Conservation (phyloP, 2,113 vertebrate genomes). For the Eleginops maclovinus region DNA sequence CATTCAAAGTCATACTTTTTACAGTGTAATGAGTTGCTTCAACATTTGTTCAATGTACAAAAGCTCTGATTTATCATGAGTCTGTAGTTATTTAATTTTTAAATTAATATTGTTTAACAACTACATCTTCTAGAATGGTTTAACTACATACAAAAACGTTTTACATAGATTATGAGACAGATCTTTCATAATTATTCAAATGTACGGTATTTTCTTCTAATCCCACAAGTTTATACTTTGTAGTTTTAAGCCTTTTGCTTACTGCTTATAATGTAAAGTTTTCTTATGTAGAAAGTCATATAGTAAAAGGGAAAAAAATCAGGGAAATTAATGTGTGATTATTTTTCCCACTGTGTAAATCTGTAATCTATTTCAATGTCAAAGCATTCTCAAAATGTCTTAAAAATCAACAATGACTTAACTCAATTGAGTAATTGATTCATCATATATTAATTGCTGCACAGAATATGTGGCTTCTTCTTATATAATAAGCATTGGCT, state of each 20-base stretch:
- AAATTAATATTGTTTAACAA: no score
- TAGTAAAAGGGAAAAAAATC: background rate
- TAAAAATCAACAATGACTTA: background rate
- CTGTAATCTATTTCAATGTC: background rate
- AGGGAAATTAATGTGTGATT: background rate
- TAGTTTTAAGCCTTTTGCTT: no score
- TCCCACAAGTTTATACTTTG: no score
- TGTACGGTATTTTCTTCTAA: no score
- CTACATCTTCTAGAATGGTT: no score
- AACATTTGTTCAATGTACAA: background rate
- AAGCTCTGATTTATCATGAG: background rate
- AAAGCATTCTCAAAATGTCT: background rate
- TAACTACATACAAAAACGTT: no score
- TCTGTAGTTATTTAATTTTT: no score
- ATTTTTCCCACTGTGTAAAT: no score
- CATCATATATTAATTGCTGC: background rate
- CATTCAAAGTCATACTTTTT: background rate
- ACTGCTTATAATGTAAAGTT: no score
- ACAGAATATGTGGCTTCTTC: background rate
- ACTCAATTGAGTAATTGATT: background rate
- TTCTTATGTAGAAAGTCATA: no score
- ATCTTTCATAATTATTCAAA: no score
- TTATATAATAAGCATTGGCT: background rate
- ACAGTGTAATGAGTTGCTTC: background rate
- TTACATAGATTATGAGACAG: no score